phyloP scores from a whole-genome alignment of 2,797 vertebrate species.

The Todus mexicanus region DNA sequence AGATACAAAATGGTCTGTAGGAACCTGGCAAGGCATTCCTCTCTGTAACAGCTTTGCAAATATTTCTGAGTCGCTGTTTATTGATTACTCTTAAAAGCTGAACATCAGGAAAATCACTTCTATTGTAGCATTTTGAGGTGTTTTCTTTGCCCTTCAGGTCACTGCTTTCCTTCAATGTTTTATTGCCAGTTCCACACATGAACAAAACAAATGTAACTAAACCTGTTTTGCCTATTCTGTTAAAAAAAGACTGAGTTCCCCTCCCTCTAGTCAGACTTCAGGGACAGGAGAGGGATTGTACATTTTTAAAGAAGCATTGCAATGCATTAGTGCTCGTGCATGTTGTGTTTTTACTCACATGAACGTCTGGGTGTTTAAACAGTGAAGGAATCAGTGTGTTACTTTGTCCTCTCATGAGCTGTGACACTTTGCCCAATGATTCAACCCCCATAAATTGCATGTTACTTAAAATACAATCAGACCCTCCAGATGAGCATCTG shows the following conservation, averaged over 20 bases:
- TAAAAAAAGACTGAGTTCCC: not conserved
- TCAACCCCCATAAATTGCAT: not conserved
- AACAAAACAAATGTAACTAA: not conserved
- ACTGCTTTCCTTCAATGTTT: too few relatives aligned
- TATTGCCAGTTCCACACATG: not conserved
- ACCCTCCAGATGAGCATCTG: too few relatives aligned
- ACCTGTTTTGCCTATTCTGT: not conserved
- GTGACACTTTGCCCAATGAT: not conserved
- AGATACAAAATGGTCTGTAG: not conserved
- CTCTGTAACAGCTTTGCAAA: not conserved
- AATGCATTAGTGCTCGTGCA: not conserved
- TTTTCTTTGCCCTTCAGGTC: not conserved
- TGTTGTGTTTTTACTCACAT: not conserved
- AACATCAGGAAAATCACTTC: not conserved
- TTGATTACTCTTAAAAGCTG: not conserved
- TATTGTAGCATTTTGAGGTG: not conserved
- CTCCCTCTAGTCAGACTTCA: not conserved
- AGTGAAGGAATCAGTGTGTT: not conserved
- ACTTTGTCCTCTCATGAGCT: not conserved
- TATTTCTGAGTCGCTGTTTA: not conserved
- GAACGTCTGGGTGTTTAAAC: not conserved
- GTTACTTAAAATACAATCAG: not conserved
- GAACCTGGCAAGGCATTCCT: not conserved
- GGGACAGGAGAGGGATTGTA: not conserved
- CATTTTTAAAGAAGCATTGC: not conserved